Conservation (phyloP, 2,888 invertebrate genomes). For the Agonopterix heracliana region DNA sequence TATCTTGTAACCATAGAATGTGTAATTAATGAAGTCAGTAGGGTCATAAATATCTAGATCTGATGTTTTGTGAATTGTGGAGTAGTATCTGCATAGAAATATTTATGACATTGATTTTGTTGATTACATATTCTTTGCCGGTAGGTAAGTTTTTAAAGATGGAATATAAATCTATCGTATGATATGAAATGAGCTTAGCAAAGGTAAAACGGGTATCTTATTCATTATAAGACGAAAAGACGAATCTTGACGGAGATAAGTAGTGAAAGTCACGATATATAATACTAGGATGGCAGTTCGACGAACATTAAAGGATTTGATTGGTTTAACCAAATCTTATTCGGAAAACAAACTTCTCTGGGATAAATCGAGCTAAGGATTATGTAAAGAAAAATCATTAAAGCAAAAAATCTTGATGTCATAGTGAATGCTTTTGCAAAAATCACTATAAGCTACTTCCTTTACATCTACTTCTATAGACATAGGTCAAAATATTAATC, state of each 20-base stretch:
- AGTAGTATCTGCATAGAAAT: neutral
- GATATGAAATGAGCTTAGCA: slow-evolving; percentile 31
- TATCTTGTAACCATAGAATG: neutral
- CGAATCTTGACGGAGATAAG: too few relatives aligned
- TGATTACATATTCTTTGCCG: slow-evolving; percentile 9
- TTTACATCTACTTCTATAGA: too few relatives aligned
- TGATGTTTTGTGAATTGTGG: neutral
- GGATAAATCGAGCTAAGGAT: neutral
- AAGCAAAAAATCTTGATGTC: slow-evolving; percentile 5
- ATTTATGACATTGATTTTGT: neutral
- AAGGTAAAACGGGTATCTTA: slow-evolving; percentile 30
- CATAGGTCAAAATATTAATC: too few relatives aligned
- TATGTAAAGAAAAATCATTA: slow-evolving; percentile 8
- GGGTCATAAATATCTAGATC: neutral
- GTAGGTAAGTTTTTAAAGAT: neutral
- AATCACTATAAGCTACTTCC: too few relatives aligned
- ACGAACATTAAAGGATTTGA: too few relatives aligned
- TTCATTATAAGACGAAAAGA: slow-evolving; percentile 6
- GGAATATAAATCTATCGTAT: slow-evolving; percentile 18
- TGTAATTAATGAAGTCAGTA: slow-evolving; percentile 3
- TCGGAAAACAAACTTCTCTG: too few relatives aligned
- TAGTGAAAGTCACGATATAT: too few relatives aligned
- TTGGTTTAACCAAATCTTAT: too few relatives aligned
- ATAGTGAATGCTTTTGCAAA: too few relatives aligned
- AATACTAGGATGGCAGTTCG: too few relatives aligned